A percentile compares a stretch with the other conserved stretches of the same genome.
Conservation (phyloP, 2,888 invertebrate genomes). For the Athrips mouffetella region DNA sequence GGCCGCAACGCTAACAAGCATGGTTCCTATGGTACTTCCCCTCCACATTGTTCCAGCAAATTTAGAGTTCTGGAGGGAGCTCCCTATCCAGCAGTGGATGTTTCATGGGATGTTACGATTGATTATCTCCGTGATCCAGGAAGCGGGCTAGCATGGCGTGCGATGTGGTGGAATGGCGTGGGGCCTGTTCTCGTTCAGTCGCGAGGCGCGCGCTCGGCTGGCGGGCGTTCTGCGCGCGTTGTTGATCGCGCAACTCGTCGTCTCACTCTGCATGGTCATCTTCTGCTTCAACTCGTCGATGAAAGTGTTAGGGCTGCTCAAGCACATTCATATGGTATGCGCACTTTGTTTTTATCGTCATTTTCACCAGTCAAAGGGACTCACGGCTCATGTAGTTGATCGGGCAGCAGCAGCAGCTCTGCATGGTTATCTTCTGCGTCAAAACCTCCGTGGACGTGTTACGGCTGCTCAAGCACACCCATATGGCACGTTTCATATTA, state of each 20-base stretch:
- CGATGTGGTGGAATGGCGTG: constrained; percentile 61
- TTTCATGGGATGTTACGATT: too few species aligned
- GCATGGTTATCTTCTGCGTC: constrained; percentile 66
- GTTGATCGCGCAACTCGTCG: constrained; percentile 60
- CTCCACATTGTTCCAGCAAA: too few species aligned
- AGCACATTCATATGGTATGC: constrained; percentile 58
- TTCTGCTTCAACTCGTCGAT: constrained; percentile 66
- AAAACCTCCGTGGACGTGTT: constrained; percentile 60
- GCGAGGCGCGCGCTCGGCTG: constrained; percentile 56
- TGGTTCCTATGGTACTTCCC: too few species aligned
- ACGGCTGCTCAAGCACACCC: constrained; percentile 57
- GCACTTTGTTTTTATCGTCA: not conserved
- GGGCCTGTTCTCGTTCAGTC: constrained; percentile 59
- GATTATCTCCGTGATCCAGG: constrained; percentile 11
- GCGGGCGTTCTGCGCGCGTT: constrained; percentile 61
- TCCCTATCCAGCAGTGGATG: too few species aligned
- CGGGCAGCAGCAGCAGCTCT: too few species aligned
- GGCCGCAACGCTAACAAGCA: too few species aligned
- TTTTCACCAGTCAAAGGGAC: too few species aligned
- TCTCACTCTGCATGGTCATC: constrained; percentile 63
- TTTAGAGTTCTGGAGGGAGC: too few species aligned
- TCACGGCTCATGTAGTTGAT: too few species aligned
- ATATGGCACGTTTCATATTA: too few species aligned
- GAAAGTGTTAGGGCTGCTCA: constrained; percentile 57
- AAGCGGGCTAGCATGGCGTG: constrained; percentile 51